Conservation (phyloP, 2,797 vertebrate genomes). For the Oreochromis grahami region DNA sequence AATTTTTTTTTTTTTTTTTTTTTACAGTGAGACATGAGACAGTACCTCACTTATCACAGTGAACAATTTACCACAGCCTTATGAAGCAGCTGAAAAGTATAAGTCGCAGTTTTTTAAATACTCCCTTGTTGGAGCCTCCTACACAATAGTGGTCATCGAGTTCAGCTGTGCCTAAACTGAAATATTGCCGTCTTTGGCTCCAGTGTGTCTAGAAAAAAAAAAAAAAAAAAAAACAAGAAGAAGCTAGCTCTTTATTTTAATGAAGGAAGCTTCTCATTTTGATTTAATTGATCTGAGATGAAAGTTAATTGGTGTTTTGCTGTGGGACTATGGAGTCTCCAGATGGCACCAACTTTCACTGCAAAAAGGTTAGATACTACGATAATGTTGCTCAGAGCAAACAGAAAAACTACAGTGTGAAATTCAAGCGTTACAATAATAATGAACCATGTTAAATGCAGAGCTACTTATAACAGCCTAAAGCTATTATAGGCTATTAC, state of each 20-base stretch:
- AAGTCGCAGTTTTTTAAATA: conserved; percentile 21
- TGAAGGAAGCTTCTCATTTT: not conserved
- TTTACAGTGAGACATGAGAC: conserved; percentile 8
- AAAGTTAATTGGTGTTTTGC: not conserved
- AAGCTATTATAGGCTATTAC: not conserved
- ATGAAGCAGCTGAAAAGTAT: conserved; percentile 10
- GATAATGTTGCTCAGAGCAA: not conserved
- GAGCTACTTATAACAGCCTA: not conserved
- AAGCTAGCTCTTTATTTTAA: not conserved
- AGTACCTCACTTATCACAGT: not conserved
- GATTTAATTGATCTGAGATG: conserved; percentile 15
- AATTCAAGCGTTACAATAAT: not conserved
- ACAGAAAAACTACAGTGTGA: not conserved
- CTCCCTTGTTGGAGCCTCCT: conserved; percentile 16
- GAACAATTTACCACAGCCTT: not conserved
- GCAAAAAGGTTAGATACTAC: not conserved
- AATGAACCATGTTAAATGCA: not conserved
- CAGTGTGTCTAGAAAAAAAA: conserved; percentile 31
- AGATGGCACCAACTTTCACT: not conserved
- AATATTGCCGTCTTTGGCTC: conserved; percentile 42
- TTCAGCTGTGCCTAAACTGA: conserved; percentile 31
- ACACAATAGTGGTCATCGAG: conserved; percentile 15
- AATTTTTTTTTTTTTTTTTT: not conserved
- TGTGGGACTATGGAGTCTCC: not conserved
- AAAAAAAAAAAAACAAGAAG: conserved; percentile 17